Evolutionary conservation across 2,797 vertebrate species (phyloP).

Genomic region (Microctenopoma stevenorrisi): DNA sequence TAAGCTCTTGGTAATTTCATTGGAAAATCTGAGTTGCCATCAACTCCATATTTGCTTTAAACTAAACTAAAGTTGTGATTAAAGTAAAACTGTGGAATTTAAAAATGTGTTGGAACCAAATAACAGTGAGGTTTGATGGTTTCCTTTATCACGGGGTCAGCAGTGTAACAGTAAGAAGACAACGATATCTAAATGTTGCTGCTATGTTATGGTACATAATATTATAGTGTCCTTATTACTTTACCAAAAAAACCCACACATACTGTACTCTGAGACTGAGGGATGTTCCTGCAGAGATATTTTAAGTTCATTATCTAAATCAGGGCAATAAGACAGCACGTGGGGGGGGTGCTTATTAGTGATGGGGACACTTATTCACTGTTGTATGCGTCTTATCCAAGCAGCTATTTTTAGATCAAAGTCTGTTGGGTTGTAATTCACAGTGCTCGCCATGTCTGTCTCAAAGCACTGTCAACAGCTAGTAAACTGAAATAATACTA

Average conservation of each 20-base stretch:
- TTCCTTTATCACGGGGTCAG: slow-evolving; percentile 74
- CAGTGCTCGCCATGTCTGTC: slow-evolving; percentile 10
- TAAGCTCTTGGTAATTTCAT: not conserved
- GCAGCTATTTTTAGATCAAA: slow-evolving; percentile 32
- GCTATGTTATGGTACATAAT: not conserved
- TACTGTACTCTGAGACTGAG: slow-evolving; percentile 20
- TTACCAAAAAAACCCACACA: not conserved
- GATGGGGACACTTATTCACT: not conserved
- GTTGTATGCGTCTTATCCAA: slow-evolving; percentile 6
- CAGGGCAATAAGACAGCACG: not conserved
- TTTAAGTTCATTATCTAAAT: slow-evolving; percentile 4
- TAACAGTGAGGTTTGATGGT: slow-evolving; percentile 74
- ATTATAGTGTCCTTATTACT: slow-evolving; percentile 12
- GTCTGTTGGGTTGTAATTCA: slow-evolving; percentile 20
- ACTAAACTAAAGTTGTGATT: not conserved
- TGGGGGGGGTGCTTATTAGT: not conserved
- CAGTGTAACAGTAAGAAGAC: slow-evolving; percentile 56
- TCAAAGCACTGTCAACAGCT: slow-evolving; percentile 28
- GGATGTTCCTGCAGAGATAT: not conserved
- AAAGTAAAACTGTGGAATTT: slow-evolving; percentile 1
- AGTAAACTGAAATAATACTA: slow-evolving; percentile 7
- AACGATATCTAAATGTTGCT: slow-evolving; percentile 23
- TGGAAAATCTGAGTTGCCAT: not conserved
- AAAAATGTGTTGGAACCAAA: slow-evolving; percentile 53
- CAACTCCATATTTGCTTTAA: slow-evolving; percentile 11